Conservation (phyloP, 2,113 vertebrate species). For the Syngnathus typhle region DNA sequence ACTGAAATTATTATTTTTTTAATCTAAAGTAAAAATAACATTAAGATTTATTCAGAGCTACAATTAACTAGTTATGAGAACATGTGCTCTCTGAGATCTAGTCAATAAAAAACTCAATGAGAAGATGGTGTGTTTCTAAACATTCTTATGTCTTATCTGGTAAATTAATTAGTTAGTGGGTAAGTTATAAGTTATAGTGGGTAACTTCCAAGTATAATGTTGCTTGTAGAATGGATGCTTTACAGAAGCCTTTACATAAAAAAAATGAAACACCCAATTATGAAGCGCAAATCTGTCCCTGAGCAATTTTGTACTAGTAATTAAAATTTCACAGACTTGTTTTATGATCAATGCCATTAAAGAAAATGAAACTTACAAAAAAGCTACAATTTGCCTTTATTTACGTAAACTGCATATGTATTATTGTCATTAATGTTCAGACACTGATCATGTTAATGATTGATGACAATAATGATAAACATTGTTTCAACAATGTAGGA, state of each 20-base stretch:
- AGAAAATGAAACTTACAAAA: no score
- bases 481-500: background rate
- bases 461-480: background rate
- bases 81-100: conserved; percentile 2
- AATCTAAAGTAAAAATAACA: conserved; percentile 5
- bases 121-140: background rate
- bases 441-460: background rate
- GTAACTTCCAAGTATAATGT: background rate
- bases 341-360: no score
- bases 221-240: background rate
- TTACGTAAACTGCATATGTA: no score
- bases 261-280: no score
- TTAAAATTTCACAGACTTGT: no score
- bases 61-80: background rate
- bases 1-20: conserved; percentile 1
- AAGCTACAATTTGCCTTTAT: no score
- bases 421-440: no score
- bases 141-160: background rate
- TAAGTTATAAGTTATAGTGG: background rate
- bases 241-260: no score
- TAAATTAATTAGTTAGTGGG: no score
- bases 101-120: conserved; percentile 32
- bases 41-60: conserved; percentile 2
- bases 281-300: no score
- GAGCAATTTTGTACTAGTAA: no score